These are phyloP conservation scores for Otolemur garnettii DNA, from an alignment of 2,113 vertebrate genomes.

Conservation along the genomic window DNA sequence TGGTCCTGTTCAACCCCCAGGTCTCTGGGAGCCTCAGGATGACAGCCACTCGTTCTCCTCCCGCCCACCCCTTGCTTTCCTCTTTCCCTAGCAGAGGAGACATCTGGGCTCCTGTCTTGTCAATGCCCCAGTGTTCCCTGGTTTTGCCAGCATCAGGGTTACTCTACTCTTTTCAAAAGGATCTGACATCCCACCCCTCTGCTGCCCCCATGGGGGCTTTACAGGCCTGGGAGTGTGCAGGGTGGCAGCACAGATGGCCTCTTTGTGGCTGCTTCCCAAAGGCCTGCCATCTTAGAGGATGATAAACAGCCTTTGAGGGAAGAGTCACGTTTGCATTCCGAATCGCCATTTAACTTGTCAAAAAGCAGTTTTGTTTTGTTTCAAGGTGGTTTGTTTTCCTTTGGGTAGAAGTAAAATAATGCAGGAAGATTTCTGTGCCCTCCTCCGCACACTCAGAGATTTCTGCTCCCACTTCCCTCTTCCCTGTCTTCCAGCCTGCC, in stretches of 20 bases:
- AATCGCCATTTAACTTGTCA: not conserved
- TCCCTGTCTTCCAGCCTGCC: not conserved
- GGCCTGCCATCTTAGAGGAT: not conserved
- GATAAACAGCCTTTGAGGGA: not conserved
- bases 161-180: not conserved
- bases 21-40: not conserved
- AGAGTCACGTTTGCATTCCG: not conserved
- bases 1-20: fast-evolving
- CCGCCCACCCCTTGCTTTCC: fast-evolving
- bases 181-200: not conserved
- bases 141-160: fast-evolving
- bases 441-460: fast-evolving
- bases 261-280: not conserved
- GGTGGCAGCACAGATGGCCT: not conserved
- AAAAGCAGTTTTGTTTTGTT: not conserved
- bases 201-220: not conserved
- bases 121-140: conserved; percentile 18
- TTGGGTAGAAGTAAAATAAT: not conserved
- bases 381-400: not conserved
- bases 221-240: fast-evolving
- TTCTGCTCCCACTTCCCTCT: not conserved
- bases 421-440: not conserved
- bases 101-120: fast-evolving
- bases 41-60: fast-evolving
- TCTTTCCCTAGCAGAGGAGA: not conserved